Percentiles rank a stretch among this genome's conserved stretches.
phyloP scores from a whole-genome alignment of 2,797 vertebrate species.

The Xenopus petersii region DNA sequence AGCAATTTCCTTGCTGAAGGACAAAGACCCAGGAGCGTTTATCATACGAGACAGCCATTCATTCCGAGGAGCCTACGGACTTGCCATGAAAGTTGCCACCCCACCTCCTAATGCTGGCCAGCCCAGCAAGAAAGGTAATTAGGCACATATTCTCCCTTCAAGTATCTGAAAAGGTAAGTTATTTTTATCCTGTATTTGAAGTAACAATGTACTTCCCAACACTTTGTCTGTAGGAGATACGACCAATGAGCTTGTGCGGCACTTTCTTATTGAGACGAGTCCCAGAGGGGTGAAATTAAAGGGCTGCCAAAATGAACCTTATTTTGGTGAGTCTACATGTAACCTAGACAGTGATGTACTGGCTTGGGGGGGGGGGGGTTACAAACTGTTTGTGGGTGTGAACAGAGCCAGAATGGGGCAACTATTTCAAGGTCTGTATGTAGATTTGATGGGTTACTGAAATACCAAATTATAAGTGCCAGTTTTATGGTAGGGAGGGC shows the following conservation, averaged over 20 bases:
- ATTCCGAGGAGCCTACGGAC: constrained; percentile 91
- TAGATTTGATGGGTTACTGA: too few species aligned
- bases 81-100: constrained; percentile 96
- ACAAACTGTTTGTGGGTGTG: too few species aligned
- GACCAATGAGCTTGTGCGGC: constrained; percentile 90
- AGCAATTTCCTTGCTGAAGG: constrained; percentile 89
- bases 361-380: too few species aligned
- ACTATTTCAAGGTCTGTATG: too few species aligned
- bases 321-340: constrained; percentile 81
- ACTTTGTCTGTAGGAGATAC: constrained; percentile 71
- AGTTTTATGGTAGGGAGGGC: too few species aligned
- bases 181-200: neutral
- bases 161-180: neutral
- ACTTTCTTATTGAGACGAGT: constrained; percentile 97
- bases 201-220: neutral
- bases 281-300: constrained; percentile 96
- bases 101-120: constrained; percentile 82
- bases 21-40: constrained; percentile 92
- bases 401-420: too few species aligned
- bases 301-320: constrained; percentile 94
- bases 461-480: too few species aligned
- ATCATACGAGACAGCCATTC: constrained; percentile 97
- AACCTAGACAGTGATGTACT: neutral
- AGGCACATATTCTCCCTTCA: neutral
- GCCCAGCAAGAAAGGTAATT: constrained; percentile 90